phyloP scores from a whole-genome alignment of 2,113 vertebrate species.

The Syngnathus floridae region DNA sequence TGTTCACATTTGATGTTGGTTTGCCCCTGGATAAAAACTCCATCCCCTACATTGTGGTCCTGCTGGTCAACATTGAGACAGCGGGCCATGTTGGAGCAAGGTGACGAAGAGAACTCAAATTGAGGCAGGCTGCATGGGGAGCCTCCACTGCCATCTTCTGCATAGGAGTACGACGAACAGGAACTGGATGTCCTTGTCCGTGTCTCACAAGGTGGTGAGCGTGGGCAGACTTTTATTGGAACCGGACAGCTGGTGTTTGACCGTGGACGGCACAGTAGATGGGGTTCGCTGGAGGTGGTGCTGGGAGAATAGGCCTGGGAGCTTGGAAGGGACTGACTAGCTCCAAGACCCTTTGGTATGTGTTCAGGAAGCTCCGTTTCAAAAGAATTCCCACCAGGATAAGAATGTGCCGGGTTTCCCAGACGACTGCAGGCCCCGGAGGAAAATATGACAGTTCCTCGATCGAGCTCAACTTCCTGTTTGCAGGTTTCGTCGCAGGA shows the following conservation, averaged over 20 bases:
- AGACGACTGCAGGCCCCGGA: conserved; percentile 86
- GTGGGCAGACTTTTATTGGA: conserved; percentile 98
- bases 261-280: conserved; percentile 80
- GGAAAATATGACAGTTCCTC: conserved; percentile 97
- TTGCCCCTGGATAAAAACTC: conserved; percentile 81
- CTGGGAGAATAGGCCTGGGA: conserved; percentile 84
- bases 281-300: conserved; percentile 70
- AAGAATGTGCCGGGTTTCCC: conserved; percentile 86
- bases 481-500: conserved; percentile 89
- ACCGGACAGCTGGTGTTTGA: conserved; percentile 98
- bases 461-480: conserved; percentile 90
- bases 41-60: conserved; percentile 80
- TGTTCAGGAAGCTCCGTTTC: conserved; percentile 91
- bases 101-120: conserved; percentile 96
- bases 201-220: conserved; percentile 91
- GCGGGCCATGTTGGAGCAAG: conserved; percentile 87
- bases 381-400: conserved; percentile 84
- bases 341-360: conserved; percentile 85
- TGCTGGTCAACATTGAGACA: conserved; percentile 86
- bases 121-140: conserved; percentile 96
- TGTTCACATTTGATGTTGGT: conserved; percentile 99
- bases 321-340: conserved; percentile 88
- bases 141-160: conserved; percentile 92
- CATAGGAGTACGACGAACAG: conserved; percentile 95
- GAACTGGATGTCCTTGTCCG: conserved; percentile 97